Evolutionary conservation across 2,113 vertebrate genomes (phyloP).

Genomic region (Muntiacus reevesi): DNA sequence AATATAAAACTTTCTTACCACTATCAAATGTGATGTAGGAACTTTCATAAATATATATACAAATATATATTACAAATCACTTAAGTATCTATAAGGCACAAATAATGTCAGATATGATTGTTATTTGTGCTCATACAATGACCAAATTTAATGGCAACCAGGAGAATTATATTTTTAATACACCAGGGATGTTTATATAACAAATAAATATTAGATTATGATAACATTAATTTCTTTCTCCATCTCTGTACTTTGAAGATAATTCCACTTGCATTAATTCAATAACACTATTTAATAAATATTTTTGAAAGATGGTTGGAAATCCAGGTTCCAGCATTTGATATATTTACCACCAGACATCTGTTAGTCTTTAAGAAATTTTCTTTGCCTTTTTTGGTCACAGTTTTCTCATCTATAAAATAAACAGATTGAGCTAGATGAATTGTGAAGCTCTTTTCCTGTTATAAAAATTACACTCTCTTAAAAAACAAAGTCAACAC

Average conservation of each 20-base stretch:
- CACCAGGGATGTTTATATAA: not conserved
- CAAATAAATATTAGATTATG: not conserved
- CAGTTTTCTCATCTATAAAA: not conserved
- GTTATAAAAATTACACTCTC: not conserved
- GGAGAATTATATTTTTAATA: not conserved
- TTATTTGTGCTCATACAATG: not conserved
- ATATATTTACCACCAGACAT: not conserved
- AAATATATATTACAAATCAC: not conserved
- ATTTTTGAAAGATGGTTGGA: not conserved
- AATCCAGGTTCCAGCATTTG: not conserved
- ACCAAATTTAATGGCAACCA: not conserved
- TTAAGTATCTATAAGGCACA: not conserved
- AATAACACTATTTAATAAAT: not conserved
- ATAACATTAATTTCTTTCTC: not conserved
- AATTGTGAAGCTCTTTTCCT: not conserved
- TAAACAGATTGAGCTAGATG: not conserved
- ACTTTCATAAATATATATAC: not conserved
- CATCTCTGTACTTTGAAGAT: not conserved
- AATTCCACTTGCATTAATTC: not conserved
- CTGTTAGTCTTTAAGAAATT: not conserved
- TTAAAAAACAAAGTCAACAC: not conserved
- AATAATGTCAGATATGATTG: not conserved
- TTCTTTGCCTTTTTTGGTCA: not conserved
- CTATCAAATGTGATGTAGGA: not conserved
- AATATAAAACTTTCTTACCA: not conserved